Percentiles rank a stretch among this genome's conserved stretches.
phyloP scores from a whole-genome alignment of 2,888 invertebrate genomes.

The Margaritifera margaritifera region DNA sequence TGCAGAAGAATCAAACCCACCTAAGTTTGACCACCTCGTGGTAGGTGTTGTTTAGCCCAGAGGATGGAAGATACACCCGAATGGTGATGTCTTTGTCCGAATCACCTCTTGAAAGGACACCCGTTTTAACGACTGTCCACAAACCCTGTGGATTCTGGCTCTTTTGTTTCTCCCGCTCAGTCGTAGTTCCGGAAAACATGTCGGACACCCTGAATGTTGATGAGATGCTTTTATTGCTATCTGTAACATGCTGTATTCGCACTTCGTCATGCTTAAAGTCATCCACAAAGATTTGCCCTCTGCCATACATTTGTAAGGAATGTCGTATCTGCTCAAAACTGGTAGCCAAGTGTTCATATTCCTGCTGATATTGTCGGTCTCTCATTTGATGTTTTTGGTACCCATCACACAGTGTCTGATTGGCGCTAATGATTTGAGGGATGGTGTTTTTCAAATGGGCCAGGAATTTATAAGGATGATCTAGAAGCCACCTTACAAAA shows the following conservation, averaged over 20 bases:
- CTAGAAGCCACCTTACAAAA: constrained; percentile 32
- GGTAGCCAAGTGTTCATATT: constrained; percentile 44
- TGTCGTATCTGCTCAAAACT: constrained; percentile 44
- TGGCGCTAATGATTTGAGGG: constrained; percentile 47
- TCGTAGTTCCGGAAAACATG: constrained; percentile 9
- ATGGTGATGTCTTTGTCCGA: constrained; percentile 37
- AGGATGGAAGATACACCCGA: constrained; percentile 41
- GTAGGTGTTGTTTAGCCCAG: constrained; percentile 42
- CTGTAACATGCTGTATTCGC: constrained; percentile 21
- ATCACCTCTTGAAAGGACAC: constrained; percentile 25
- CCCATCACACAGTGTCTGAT: constrained; percentile 44
- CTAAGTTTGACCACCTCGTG: constrained; percentile 57
- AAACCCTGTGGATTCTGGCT: constrained; percentile 29
- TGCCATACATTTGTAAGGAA: constrained; percentile 41
- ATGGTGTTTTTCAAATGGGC: constrained; percentile 31
- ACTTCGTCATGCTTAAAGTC: constrained; percentile 43
- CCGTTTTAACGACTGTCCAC: constrained; percentile 41
- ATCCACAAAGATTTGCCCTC: constrained; percentile 45
- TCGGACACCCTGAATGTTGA: constrained; percentile 18
- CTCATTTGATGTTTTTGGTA: constrained; percentile 33
- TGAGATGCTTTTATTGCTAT: constrained; percentile 15
- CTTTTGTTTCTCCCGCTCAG: neutral
- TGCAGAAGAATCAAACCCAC: constrained; percentile 19
- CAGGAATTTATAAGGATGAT: constrained; percentile 34
- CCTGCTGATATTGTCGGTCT: constrained; percentile 23